Evolutionary conservation across 2,113 vertebrate species (phyloP).

Genomic region (Indicator maculatus): DNA sequence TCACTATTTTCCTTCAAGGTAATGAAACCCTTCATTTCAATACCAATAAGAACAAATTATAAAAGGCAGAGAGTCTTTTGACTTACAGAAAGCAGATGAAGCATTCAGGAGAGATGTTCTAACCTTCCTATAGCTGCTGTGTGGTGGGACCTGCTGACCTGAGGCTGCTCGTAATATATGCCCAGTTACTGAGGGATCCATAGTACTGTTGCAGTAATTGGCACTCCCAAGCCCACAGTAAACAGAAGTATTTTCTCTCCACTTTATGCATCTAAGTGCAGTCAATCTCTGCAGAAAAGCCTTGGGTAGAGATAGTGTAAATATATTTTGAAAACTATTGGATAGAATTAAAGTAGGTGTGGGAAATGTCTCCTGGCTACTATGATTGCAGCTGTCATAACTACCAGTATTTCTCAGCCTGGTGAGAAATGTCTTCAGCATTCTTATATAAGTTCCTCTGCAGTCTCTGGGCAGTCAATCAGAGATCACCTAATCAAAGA

Average conservation of each 20-base stretch:
- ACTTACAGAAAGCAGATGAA: not conserved
- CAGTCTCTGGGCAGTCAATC: not conserved
- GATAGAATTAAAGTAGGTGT: not conserved
- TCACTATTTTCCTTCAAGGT: constrained; percentile 81
- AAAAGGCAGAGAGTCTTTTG: not conserved
- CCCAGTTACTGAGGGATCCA: not conserved
- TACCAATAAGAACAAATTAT: not conserved
- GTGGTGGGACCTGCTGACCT: not conserved
- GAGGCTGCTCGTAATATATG: not conserved
- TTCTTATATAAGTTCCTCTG: not conserved
- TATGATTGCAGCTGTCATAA: not conserved
- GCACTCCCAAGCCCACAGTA: not conserved
- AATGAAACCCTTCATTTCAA: constrained; percentile 28
- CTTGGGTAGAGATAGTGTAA: not conserved
- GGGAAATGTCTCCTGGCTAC: not conserved
- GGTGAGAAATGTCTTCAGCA: not conserved
- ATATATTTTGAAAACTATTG: not conserved
- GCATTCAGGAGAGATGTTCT: not conserved
- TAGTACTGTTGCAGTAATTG: not conserved
- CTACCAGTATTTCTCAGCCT: not conserved
- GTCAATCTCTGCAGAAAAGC: not conserved
- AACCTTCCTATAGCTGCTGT: not conserved
- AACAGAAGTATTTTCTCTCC: not conserved
- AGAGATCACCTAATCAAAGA: not conserved
- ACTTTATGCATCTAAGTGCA: not conserved